phyloP scores from a whole-genome alignment of 2,797 vertebrate genomes.

The Phyllotis vaccarum region DNA sequence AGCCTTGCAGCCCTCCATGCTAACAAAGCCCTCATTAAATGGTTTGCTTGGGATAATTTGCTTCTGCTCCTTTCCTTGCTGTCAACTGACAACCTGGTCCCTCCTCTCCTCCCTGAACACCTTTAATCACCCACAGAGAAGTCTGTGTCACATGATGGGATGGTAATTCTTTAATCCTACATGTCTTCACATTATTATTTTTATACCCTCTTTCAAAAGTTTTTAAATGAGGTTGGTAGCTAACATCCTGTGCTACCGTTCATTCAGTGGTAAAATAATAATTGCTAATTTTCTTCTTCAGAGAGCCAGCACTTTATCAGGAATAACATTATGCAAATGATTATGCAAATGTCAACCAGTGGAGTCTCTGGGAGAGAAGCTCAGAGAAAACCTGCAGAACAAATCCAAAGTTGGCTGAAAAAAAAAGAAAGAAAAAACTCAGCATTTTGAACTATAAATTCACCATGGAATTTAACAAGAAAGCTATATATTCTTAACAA shows the following conservation, averaged over 20 bases:
- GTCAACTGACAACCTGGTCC: slow-evolving; percentile 43
- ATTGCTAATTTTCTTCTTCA: slow-evolving; percentile 85
- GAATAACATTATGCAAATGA: slow-evolving; percentile 84
- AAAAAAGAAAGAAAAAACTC: slow-evolving; percentile 4
- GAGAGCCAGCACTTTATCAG: slow-evolving; percentile 81
- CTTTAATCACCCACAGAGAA: slow-evolving; percentile 40
- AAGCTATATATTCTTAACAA: slow-evolving; percentile 39
- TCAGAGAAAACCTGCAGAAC: slow-evolving; percentile 75
- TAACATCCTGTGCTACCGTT: slow-evolving; percentile 75
- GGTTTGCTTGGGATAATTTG: slow-evolving; percentile 62
- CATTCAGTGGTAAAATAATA: slow-evolving; percentile 81
- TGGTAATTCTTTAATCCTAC: slow-evolving; percentile 60
- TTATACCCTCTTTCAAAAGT: slow-evolving; percentile 74
- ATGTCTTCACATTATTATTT: slow-evolving; percentile 74
- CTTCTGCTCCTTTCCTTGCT: slow-evolving; percentile 37
- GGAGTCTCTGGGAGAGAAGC: slow-evolving; percentile 62
- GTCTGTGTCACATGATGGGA: slow-evolving; percentile 31
- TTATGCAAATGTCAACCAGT: slow-evolving; percentile 80
- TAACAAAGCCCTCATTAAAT: slow-evolving; percentile 68
- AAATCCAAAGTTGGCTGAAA: slow-evolving; percentile 72
- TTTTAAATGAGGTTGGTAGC: slow-evolving; percentile 70
- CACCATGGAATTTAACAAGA: slow-evolving; percentile 62
- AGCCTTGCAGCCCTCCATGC: not conserved
- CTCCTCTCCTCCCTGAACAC: not conserved
- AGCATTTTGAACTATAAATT: slow-evolving; percentile 70